Conservation (phyloP, 1,140 invertebrate genomes). For the Zaprionus africanus region DNA sequence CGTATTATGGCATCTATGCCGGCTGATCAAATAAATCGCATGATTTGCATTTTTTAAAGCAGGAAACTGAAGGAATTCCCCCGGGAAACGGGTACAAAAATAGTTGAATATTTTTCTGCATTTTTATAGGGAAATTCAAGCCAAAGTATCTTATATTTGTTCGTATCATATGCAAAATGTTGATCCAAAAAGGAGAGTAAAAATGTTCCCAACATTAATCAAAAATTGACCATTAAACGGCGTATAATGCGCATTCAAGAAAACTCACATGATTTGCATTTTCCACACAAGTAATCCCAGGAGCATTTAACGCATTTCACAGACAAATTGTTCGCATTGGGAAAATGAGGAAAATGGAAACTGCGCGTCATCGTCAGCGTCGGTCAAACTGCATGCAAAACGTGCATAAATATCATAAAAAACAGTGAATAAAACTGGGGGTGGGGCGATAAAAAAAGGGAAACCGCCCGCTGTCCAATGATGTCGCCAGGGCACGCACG, state of each 20-base stretch:
- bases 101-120: conserved; percentile 4
- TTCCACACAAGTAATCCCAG: conserved; percentile 29
- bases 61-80: neutral
- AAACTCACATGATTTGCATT: conserved; percentile 50
- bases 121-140: neutral
- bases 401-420: conserved; percentile 43
- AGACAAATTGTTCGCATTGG: conserved; percentile 31
- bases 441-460: conserved; percentile 20
- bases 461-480: conserved; percentile 41
- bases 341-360: conserved; percentile 29
- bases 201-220: conserved; percentile 12
- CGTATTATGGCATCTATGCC: conserved; percentile 31
- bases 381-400: conserved; percentile 65
- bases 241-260: conserved; percentile 18
- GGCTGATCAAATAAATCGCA: conserved; percentile 29
- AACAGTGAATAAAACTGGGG: conserved; percentile 13
- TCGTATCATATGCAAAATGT: neutral
- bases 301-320: conserved; percentile 4
- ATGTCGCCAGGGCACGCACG: conserved; percentile 33
- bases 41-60: conserved; percentile 45
- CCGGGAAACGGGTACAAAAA: neutral
- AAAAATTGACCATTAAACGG: conserved; percentile 47
- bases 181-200: neutral
- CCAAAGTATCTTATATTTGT: neutral
- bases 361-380: conserved; percentile 22